Evolutionary conservation across 2,888 invertebrate genomes (phyloP), one percentile per base, ranked within the genome.

Genomic region (Stegophylla sp.): DNA sequence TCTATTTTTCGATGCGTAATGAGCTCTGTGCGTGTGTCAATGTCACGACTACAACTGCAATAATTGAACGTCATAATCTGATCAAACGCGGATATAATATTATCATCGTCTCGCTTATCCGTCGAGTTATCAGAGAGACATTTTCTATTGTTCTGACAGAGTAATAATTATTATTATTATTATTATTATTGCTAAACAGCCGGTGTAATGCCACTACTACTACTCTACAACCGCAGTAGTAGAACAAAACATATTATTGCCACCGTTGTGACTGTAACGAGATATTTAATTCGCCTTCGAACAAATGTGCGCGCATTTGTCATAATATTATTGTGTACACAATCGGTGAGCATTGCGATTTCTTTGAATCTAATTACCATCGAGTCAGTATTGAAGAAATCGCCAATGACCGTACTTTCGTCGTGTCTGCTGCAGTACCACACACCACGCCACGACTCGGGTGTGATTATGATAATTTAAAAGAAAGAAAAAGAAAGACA

Each of bases 381-480:
- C 43, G 17, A 34, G 17, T 61, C 34, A 45, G 26, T 28, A 63
- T 74, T 61, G 73, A 74, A 48, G 45, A 63, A 74, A 74, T 74
- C 73, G n/a, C 61, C 61, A 20, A 28, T 26, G 26, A 45, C 61
- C 45, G 71, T 41, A 72, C 72, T 72, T 72, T 72, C 56, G 56
- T 59, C 45, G 43, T 45, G 56, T 41, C 56, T 59, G 45, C 34
- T 23, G 13, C 15, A 20, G n/a, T n/a, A n/a, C n/a, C n/a, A n/a
- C n/a, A n/a, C n/a, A n/a, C n/a, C n/a, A n/a, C n/a, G n/a, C n/a
- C n/a, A n/a, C n/a, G n/a, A n/a, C 17, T 41, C 20, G n/a, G n/a
- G 61, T 72, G 43, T 74, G 61, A 61, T 74, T 74, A 63, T 74
- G 45, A 74, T 74, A 63, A 74, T 74, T 74, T 45, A 63, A n/a